Base-by-base conservation (phyloP, 2,888 invertebrate genomes). In the Agriotes lineatus region DNA sequence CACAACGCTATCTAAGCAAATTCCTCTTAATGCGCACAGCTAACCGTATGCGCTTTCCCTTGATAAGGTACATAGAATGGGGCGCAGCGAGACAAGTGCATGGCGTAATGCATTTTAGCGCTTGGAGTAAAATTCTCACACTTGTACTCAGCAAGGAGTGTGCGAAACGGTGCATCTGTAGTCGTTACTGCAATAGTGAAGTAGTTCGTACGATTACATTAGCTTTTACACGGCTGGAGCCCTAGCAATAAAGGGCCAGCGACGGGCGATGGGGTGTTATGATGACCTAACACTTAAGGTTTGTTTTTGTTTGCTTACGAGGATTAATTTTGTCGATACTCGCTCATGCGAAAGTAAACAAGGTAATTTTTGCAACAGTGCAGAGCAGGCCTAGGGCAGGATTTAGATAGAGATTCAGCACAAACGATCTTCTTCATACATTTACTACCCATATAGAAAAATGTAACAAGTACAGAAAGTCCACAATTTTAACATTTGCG, bases 41-140 rank as follows among this genome's bases (percentile, higher is more conserved):
- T 30, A 7, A 44, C 58, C 42, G 39, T 58, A 20, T 25, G 20
- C 42, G 3, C 14, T 42, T 25, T 19, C n/a, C 30, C 42, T 58
- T 52, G 35, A 37, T 25, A 44, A 42, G 19, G 12, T 33, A 45
- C 9, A 62, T 52, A 22, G 12, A 54, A 54, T 54, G 56, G 66
- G 58, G 60, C 56, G 67, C 63, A 73, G 63, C 44, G 74, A 72
- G 76, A 76, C 77, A 77, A 78, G 77, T 78, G 78, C 75, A 77
- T 72, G 70, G 71, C 70, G 72, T 74, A 76, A 74, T 76, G 76
- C 77, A 77, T 72, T 77, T 74, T 68, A 74, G 50, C 64, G 76
- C 77, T 72, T 58, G 57, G 52, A 72, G 76, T 76, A 57, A 74
- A 74, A 75, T 77, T 77, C 75, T 74, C 76, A 75, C 77, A 75